A percentile compares a stretch with the other conserved stretches of the same genome.
phyloP scores from a whole-genome alignment of 2,113 vertebrate species.

The Myocastor coypus region DNA sequence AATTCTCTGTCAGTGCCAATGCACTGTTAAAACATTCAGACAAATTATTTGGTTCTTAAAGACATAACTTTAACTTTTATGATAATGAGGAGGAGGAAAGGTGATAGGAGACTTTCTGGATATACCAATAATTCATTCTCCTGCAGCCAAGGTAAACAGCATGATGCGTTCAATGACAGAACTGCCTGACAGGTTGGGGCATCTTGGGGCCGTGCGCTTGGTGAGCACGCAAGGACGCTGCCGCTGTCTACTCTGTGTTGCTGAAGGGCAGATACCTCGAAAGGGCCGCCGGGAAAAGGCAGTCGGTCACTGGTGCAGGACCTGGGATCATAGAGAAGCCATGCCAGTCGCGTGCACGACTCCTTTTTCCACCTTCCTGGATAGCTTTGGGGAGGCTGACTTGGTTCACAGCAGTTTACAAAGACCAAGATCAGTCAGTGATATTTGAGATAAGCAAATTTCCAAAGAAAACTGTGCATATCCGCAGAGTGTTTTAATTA shows the following conservation, averaged over 20 bases:
- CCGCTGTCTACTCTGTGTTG: background rate
- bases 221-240: background rate
- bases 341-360: background rate
- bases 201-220: background rate
- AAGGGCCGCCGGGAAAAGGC: background rate
- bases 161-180: slow-evolving; percentile 49
- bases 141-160: slow-evolving; percentile 52
- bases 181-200: background rate
- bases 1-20: slow-evolving; percentile 35
- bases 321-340: background rate
- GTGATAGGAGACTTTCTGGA: slow-evolving; percentile 53
- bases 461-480: background rate
- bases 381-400: background rate
- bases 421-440: slow-evolving; percentile 22
- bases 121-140: slow-evolving; percentile 63
- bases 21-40: slow-evolving; percentile 74
- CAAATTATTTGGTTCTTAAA: slow-evolving; percentile 75
- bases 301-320: background rate
- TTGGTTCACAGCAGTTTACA: background rate
- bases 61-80: slow-evolving; percentile 77
- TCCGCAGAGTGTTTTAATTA: background rate
- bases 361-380: background rate
- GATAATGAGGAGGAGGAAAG: slow-evolving; percentile 71
- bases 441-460: slow-evolving; percentile 30
- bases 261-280: background rate